Evolutionary conservation across 2,797 vertebrate genomes (phyloP), one percentile per base, ranked within the genome.

Genomic region (Thalassophryne amazonica): DNA sequence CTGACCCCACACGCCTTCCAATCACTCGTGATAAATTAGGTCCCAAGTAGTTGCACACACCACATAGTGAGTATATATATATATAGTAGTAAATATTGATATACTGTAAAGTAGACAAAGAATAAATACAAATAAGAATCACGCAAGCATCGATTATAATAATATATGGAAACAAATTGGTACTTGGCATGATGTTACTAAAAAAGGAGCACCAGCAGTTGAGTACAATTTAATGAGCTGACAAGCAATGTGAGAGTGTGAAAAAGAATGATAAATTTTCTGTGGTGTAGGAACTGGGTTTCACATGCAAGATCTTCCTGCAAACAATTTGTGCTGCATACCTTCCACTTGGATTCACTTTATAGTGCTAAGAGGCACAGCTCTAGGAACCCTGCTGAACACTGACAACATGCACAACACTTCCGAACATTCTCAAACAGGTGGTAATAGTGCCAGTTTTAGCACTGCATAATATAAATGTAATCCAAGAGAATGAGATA

Each of bases 11-110:
- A 48, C 43, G 50, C 48, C 39, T 40, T 32, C 29, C 17, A 25
- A 53, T 43, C 63, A 62, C 59, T 32, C 49, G 49, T 38, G 38
- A 80, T 81, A 67, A 75, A 64, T 69, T 47, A 69, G 20, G 57
- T 37, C 13, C 15, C 47, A 34, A 7, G 21, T 14, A 52, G 53
- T 48, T 39, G 46, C 19, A 41, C 57, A 8, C 31, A 19, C 45
- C 22, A 27, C 3, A 9, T 18, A 33, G 15, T 13, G n/a, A 22
- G 13, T 4, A 4, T n/a, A n/a, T n/a, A n/a, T n/a, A n/a, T n/a
- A n/a, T n/a, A n/a, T n/a, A n/a, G n/a, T n/a, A n/a, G n/a, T n/a
- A n/a, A n/a, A n/a, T n/a, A n/a, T n/a, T n/a, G n/a, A n/a, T n/a
- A n/a, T n/a, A n/a, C n/a, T n/a, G n/a, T n/a, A n/a, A n/a, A n/a